phyloP scores from a whole-genome alignment of 1,140 invertebrate genomes.

The Copidosoma floridanum region DNA sequence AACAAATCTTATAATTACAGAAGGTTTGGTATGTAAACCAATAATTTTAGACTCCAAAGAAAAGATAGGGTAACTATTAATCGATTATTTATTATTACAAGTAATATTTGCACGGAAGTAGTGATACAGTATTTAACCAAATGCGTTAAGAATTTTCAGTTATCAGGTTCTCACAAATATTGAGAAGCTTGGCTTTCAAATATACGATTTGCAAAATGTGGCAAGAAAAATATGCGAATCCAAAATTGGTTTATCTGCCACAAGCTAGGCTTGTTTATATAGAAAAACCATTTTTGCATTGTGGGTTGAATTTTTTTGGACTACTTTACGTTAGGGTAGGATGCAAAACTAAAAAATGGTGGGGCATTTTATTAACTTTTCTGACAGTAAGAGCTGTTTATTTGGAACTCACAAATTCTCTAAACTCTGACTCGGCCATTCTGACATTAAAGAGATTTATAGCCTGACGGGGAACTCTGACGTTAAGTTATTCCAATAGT shows the following conservation, averaged over 20 bases:
- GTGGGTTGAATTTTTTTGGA: neutral
- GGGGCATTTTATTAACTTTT: too few relatives aligned
- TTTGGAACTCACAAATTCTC: neutral
- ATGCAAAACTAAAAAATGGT: too few relatives aligned
- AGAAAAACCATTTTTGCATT: neutral
- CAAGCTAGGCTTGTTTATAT: neutral
- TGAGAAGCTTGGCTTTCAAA: neutral
- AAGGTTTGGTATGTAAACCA: too few relatives aligned
- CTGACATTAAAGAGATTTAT: neutral
- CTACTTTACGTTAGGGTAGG: too few relatives aligned
- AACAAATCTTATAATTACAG: too few relatives aligned
- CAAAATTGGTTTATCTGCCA: neutral
- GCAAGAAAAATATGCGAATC: neutral
- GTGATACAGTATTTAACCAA: slow-evolving; percentile 28
- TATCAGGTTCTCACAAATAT: neutral
- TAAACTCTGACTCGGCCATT: neutral
- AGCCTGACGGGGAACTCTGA: neutral
- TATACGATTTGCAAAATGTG: neutral
- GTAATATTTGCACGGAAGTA: neutral
- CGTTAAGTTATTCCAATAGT: neutral
- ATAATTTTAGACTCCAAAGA: too few relatives aligned
- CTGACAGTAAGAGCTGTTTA: neutral
- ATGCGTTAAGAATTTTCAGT: slow-evolving; percentile 31
- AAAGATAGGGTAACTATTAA: too few relatives aligned
- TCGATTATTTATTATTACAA: too few relatives aligned